Base-by-base conservation (phyloP, 2,113 vertebrate species). In the Pedetes capensis region DNA sequence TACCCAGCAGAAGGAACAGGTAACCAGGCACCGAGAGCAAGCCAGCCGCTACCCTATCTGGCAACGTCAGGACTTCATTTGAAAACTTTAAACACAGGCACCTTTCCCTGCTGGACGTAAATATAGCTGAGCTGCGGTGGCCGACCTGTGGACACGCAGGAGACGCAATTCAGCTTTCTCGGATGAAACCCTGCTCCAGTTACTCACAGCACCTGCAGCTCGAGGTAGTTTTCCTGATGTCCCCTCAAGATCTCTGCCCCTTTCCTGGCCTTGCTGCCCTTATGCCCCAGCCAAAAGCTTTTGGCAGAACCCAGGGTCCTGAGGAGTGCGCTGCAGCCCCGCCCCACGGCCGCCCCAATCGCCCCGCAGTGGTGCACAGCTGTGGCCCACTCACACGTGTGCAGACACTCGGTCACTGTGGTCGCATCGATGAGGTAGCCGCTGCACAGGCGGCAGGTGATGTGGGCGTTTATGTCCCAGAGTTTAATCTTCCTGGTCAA, bases 391-490 rank as follows among this genome's bases (percentile, higher is more conserved):
- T 91, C 98, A 99, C 99, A 99, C 68, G 99, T 99, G 98, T 99
- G 99, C 97, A 99, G 98, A 98, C 99, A 99, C 99, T 99, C 99
- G 1, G 99, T 99, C 97, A 99, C 99, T 11, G 99, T 99, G 96
- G 99, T 99, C 82, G 99, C 99, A 53, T 99, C 99, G 42, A 99
- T 99, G 98, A 99, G 99, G 98, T 99, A 99, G 95, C 99, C 99
- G 96, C 99, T 99, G 98, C 99, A 99, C 97, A 99, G 98, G 92
- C 99, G 99, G 98, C 99, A 99, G 88, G 99, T 99, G 98, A 99
- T 99, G 98, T 99, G 99, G 99, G 99, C 99, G 75, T 99, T 99
- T 98, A 99, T 99, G 98, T 99, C 99, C 99, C 99, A 99, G 97
- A 99, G 99, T 98, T 99, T 99, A 97, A 99, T 99, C 99, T 99